These are phyloP conservation scores for Tinamus guttatus DNA, from an alignment of 2,113 vertebrate species.

Conservation along the genomic window DNA sequence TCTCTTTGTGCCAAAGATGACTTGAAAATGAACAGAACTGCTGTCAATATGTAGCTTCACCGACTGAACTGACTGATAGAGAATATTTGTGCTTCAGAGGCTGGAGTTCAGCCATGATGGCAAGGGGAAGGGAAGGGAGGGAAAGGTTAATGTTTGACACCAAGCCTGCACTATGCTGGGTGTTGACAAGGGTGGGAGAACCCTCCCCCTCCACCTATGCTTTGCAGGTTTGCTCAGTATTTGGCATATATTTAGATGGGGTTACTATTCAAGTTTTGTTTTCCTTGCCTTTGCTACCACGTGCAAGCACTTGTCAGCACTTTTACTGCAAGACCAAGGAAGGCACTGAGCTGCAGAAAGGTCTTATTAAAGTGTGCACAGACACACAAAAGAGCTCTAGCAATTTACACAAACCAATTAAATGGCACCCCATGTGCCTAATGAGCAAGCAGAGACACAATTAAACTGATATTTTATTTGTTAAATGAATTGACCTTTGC, in stretches of 20 bases:
- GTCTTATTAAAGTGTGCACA: constrained; percentile 1
- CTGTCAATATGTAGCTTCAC: not conserved
- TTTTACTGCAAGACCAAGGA: not conserved
- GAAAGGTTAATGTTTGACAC: not conserved
- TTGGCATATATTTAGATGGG: not conserved
- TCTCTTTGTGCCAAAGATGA: not conserved
- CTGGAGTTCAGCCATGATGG: not conserved
- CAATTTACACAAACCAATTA: constrained; percentile 32
- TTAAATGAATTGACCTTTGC: constrained; percentile 49
- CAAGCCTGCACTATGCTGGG: not conserved
- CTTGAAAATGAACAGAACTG: not conserved
- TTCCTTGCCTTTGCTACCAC: not conserved
- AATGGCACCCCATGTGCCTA: not conserved
- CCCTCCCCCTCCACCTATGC: not conserved
- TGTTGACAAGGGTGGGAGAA: no score
- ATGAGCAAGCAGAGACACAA: constrained; percentile 14
- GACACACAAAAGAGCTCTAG: not conserved
- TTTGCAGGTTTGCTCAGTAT: not conserved
- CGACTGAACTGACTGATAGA: not conserved
- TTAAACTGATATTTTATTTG: constrained; percentile 35
- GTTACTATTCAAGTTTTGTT: not conserved
- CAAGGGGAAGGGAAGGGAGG: not conserved
- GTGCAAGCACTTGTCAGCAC: not conserved
- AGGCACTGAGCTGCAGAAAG: not conserved
- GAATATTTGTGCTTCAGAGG: not conserved